Evolutionary conservation across 2,888 invertebrate genomes (phyloP).

Genomic region (Euplexia lucipara): DNA sequence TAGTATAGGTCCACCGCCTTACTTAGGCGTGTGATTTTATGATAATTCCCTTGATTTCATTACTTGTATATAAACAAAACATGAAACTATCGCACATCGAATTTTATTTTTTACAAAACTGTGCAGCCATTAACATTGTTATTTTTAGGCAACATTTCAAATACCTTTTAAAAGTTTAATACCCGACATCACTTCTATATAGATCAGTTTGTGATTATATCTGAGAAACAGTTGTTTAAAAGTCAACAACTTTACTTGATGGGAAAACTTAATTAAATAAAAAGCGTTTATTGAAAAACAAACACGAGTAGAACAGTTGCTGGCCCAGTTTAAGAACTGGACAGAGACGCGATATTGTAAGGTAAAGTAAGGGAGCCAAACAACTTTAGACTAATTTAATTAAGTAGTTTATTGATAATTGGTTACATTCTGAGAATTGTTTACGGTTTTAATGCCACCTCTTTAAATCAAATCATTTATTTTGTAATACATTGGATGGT

Average conservation of each 20-base stretch:
- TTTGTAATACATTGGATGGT: too few species aligned
- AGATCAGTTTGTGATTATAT: background rate
- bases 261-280: slow-evolving; percentile 42
- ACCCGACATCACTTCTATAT: background rate
- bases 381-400: background rate
- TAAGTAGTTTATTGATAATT: background rate
- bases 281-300: slow-evolving; percentile 41
- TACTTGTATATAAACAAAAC: too few species aligned
- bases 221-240: slow-evolving; percentile 5
- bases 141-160: background rate
- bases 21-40: too few species aligned
- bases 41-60: too few species aligned
- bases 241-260: slow-evolving; percentile 26
- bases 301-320: slow-evolving; percentile 16
- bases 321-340: slow-evolving; percentile 23
- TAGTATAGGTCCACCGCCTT: too few species aligned
- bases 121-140: too few species aligned
- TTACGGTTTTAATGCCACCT: too few species aligned
- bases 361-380: background rate
- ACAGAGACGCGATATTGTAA: slow-evolving; percentile 19
- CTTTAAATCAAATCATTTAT: too few species aligned
- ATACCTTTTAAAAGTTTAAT: background rate
- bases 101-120: too few species aligned
- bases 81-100: too few species aligned
- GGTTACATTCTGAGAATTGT: too few species aligned